Evolutionary conservation across 2,797 vertebrate species (phyloP), one percentile per base, ranked within the genome.

Genomic region (Tinamus major): DNA sequence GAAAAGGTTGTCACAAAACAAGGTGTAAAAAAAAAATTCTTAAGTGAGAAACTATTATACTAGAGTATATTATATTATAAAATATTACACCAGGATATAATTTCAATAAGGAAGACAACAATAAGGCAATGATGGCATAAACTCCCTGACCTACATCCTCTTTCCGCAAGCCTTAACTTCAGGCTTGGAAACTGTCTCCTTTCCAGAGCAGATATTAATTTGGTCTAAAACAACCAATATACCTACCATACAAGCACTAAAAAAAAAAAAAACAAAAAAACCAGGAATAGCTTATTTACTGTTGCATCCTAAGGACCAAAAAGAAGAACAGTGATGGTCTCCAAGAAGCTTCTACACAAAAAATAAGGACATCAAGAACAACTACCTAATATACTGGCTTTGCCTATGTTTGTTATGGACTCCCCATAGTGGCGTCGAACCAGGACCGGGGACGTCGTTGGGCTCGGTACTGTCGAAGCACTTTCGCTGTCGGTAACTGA

Each of bases 371-470:
- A 12, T 26, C 17, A 62, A 21, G n/a, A 90, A n/a, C 82, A 92
- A 19, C 94, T 97, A 99, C 99, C 99, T 91, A 99, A 81, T 68
- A 99, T 99, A 96, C 99, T 99, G 67, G 99, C 99, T 97, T 99
- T 99, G 97, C 99, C 99, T 77, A 99, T 98, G 84, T 98, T 99
- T 41, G 99, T 99, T 97, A 99, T 99, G 72, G 99, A 99, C 95
- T 99, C 99, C 16, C 99, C 99, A 9, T 99, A 99, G 97, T 99
- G 98, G 49, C 98, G 98, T 31, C 99, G 98, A 63, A 97, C 92
- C 89, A 99, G 95, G 10, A 99, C 98, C 0, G 99, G 99, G 7
- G 99, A 99, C 5, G 99, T 99, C 85, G 98, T 98, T 1, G 99
- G 99, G 96, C 99, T 99, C 13, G 99, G 98, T 14, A 98, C 95